Evolutionary conservation across 2,113 vertebrate genomes (phyloP), one percentile per base, ranked within the genome.

Genomic region (Setophaga petechia): DNA sequence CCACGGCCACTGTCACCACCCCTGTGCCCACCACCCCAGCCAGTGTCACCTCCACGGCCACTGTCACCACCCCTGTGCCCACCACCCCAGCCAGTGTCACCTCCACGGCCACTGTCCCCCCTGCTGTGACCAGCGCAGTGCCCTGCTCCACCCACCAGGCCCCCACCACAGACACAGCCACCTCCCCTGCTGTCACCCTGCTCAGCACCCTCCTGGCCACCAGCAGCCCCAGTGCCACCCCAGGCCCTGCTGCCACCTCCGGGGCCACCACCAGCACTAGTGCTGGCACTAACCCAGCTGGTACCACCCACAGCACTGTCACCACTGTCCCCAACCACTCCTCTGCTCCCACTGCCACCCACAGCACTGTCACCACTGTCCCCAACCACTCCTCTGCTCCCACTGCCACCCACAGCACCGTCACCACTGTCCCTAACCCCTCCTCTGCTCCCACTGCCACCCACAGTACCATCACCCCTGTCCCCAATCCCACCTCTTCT

Each of bases 281-380:
- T 0, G 1, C 2, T 41, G 78, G 21, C 13, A 76, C 49, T 33
- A 55, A 41, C 25, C 33, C 2, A 0, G 6, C 16, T 19, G 58
- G 15, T n/a, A 9, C 49, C 39, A 57, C 49, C 20, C 47, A 0
- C 8, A 63, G 33, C 23, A 21, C 58, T 31, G 51, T 47, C 39
- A 44, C 47, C 22, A 7, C 39, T 49, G 51, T 33, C 61, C 27
- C 61, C 3, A 27, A 3, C 1, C 2, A 11, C 20, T 2, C 35
- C 15, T 37, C 68, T 37, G 2, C n/a, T 16, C 9, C 35, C 7
- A 37, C 18, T 28, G 33, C 6, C 43, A 46, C 65, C 31, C 6
- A 27, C 54, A 55, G 30, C 25, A 52, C 24, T 61, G 35, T 3
- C 69, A 73, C 52, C 9, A 0, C 39, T 65, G 24, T 54, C 15